These are phyloP conservation scores for Sphaeridia pumilis DNA, from an alignment of 2,888 invertebrate genomes.

Conservation along the genomic window DNA sequence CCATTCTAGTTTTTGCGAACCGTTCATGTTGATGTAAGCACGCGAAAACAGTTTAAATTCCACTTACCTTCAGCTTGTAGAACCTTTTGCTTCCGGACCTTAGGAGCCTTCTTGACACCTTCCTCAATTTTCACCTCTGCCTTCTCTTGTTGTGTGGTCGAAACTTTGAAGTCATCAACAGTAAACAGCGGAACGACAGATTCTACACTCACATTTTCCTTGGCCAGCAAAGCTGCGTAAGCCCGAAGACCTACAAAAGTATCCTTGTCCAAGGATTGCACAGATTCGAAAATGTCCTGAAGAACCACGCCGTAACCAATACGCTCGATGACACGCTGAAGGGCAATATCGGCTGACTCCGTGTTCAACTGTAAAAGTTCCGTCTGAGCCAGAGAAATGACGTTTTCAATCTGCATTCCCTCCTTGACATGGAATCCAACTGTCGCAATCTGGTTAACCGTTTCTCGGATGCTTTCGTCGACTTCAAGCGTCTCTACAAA, in stretches of 20 bases:
- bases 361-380: slow-evolving; percentile 66
- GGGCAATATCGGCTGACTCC: slow-evolving; percentile 70
- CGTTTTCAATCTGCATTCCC: slow-evolving; percentile 62
- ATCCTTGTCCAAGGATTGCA: neutral
- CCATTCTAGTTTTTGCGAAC: no score
- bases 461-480: slow-evolving; percentile 67
- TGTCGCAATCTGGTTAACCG: slow-evolving; percentile 66
- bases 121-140: neutral
- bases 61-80: neutral
- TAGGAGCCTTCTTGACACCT: neutral
- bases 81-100: neutral
- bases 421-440: slow-evolving; percentile 65
- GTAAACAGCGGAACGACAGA: slow-evolving; percentile 70
- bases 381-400: slow-evolving; percentile 64
- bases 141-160: neutral
- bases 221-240: slow-evolving; percentile 72
- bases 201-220: slow-evolving; percentile 66
- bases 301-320: slow-evolving; percentile 70
- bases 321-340: slow-evolving; percentile 71
- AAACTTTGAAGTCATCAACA: slow-evolving; percentile 67
- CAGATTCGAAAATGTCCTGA: slow-evolving; percentile 39
- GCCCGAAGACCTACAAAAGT: slow-evolving; percentile 51
- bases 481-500: slow-evolving; percentile 60
- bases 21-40: neutral
- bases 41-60: neutral